Base-by-base conservation (phyloP, 1,140 invertebrate genomes). In the Trichogramma pretiosum region DNA sequence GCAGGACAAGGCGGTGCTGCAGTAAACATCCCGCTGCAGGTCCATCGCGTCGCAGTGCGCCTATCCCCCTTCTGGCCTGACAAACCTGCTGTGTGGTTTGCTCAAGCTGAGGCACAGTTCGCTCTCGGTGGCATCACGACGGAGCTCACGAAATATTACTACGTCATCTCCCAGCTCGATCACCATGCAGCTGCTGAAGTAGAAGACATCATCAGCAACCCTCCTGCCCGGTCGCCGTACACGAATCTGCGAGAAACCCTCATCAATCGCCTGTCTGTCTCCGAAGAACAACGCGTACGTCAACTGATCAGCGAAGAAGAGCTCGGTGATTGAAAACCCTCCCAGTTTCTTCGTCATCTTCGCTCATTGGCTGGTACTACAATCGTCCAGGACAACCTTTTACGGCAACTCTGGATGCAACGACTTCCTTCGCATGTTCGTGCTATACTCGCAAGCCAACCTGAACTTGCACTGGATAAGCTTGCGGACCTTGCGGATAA, bases 301-400 rank as follows among this genome's bases (percentile, higher is more conserved):
- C 50, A 50, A 16, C 39, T 65, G 1, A 38, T 63, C 3, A 53
- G 54, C 26, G 54, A 54, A 13, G 61, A 64, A 26, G 55, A 63
- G 36, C 48, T 66, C 0, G 59, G 55, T 36, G 52, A 56, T 23
- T 13, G 30, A 1, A 56, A 42, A 24, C 48, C 52, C 33, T 54
- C 52, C 7, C 47, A 56, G 14, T 56, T 50, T 14, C 30, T 54
- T 11, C 43, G 48, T 9, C 21, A 51, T 10, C 21, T 56, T 3
- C 23, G 42, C 11, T 17, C 16, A n/a, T 37, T 60, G 1, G 53
- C 52, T 3, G 54, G 54, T 8, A 18, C 14, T 4, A 32, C 34
- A 3, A 34, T 36, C 2, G 19, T 41, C 5, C 46, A 53, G 7
- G 19, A 30, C 9, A 24, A 34, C 33, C 14, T 34, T n/a, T 34